Conservation (phyloP, 1,140 invertebrate species). For the Drosophila busckii region DNA sequence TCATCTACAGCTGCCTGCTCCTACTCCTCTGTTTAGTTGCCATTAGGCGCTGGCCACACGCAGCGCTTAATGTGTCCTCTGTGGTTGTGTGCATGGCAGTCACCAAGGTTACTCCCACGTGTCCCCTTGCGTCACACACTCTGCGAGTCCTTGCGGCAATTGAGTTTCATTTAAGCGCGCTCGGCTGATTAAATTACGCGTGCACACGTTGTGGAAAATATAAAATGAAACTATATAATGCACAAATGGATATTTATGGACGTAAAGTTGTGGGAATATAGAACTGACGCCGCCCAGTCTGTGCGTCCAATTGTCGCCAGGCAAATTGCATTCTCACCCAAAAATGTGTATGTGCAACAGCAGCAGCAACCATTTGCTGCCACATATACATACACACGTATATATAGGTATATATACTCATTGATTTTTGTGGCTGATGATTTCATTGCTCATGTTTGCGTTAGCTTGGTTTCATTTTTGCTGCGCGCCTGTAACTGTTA, state of each 20-base stretch:
- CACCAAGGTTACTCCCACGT: conserved; percentile 52
- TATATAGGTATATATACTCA: conserved; percentile 23
- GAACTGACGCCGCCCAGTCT: conserved; percentile 44
- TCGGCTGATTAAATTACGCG: conserved; percentile 63
- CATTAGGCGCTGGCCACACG: conserved; percentile 35
- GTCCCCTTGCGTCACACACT: conserved; percentile 5
- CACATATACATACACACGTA: neutral
- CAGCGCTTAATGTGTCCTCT: conserved; percentile 35
- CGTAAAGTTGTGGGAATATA: neutral
- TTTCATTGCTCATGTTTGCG: conserved; percentile 44
- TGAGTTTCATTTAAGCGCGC: conserved; percentile 39
- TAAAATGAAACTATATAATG: conserved; percentile 34
- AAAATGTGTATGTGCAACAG: conserved; percentile 25
- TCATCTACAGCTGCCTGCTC: neutral
- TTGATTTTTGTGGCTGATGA: conserved; percentile 60
- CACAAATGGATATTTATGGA: neutral
- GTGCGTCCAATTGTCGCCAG: conserved; percentile 50
- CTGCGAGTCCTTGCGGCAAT: conserved; percentile 62
- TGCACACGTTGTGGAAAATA: conserved; percentile 33
- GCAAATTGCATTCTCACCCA: conserved; percentile 57
- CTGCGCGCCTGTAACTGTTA: conserved; percentile 25
- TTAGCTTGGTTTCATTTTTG: conserved; percentile 10
- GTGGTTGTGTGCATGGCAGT: conserved; percentile 40
- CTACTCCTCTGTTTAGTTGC: conserved; percentile 8
- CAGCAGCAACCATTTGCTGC: conserved; percentile 22